Percentiles rank a stretch among this genome's conserved stretches.
Evolutionary conservation across 1,140 invertebrate species (phyloP).

Genomic region (Lepidurus couesii): DNA sequence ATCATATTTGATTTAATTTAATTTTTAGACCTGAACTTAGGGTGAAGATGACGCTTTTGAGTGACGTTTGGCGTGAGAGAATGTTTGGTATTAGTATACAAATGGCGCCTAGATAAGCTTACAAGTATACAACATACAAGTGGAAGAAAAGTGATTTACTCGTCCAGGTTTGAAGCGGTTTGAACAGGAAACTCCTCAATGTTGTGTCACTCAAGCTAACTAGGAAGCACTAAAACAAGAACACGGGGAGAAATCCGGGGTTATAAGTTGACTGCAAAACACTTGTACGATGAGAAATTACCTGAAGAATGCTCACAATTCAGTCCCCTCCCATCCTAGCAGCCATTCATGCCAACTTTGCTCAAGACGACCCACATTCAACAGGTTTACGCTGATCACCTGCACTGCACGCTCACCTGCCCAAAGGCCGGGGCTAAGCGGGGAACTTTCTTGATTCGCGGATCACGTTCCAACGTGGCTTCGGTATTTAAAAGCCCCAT

Average conservation of each 20-base stretch:
- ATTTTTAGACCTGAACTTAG: too few relatives aligned
- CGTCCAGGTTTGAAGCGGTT: background rate
- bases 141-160: too few relatives aligned
- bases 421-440: background rate
- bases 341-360: slow-evolving; percentile 18
- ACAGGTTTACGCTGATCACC: slow-evolving; percentile 18
- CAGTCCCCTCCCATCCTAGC: slow-evolving; percentile 20
- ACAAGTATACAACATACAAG: background rate
- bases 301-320: slow-evolving; percentile 19
- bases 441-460: background rate
- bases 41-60: too few relatives aligned
- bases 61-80: background rate
- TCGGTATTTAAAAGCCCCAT: too few relatives aligned
- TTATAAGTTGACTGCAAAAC: background rate
- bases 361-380: slow-evolving; percentile 18
- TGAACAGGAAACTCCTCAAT: background rate
- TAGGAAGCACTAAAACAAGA: background rate
- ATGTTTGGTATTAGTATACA: background rate
- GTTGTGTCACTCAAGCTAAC: background rate
- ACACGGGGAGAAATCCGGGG: background rate
- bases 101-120: slow-evolving; percentile 19
- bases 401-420: slow-evolving; percentile 17
- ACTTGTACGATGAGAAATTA: background rate
- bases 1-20: too few relatives aligned
- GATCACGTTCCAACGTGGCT: background rate